Conservation (phyloP, 2,797 vertebrate genomes). For the Platyrinchus mystaceus region DNA sequence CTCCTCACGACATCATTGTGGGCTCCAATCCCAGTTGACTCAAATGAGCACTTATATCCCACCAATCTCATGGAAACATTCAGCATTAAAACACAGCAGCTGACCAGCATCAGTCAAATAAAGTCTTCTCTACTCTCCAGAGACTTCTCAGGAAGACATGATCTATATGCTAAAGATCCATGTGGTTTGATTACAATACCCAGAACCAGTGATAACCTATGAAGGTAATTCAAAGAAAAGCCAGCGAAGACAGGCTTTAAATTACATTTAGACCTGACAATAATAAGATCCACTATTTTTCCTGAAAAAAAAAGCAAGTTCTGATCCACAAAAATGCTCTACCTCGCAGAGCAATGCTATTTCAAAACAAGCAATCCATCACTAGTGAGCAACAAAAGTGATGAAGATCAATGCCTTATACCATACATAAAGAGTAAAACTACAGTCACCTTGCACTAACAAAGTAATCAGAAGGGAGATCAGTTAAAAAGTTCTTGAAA, state of each 20-base stretch:
- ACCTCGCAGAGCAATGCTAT: neutral
- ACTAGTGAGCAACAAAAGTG: neutral
- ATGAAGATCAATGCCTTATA: neutral
- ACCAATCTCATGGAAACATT: neutral
- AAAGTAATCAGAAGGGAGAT: neutral
- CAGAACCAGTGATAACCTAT: neutral
- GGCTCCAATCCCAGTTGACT: neutral
- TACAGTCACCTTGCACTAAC: neutral
- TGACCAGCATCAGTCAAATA: neutral
- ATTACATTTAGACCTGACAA: neutral
- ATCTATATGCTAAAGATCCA: neutral
- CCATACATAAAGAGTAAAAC: neutral
- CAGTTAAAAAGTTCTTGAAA: neutral
- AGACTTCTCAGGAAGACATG: neutral
- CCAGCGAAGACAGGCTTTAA: neutral
- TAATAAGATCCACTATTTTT: neutral
- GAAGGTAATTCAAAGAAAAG: neutral
- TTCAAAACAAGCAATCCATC: neutral
- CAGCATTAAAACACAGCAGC: neutral
- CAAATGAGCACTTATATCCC: neutral
- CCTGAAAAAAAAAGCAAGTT: neutral
- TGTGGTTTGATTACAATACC: neutral
- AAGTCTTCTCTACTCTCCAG: neutral
- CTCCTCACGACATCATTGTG: neutral
- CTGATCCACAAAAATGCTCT: neutral